These are phyloP conservation scores for Amblyopsis hoosieri DNA, from an alignment of 2,797 vertebrate genomes.

Conservation along the genomic window DNA sequence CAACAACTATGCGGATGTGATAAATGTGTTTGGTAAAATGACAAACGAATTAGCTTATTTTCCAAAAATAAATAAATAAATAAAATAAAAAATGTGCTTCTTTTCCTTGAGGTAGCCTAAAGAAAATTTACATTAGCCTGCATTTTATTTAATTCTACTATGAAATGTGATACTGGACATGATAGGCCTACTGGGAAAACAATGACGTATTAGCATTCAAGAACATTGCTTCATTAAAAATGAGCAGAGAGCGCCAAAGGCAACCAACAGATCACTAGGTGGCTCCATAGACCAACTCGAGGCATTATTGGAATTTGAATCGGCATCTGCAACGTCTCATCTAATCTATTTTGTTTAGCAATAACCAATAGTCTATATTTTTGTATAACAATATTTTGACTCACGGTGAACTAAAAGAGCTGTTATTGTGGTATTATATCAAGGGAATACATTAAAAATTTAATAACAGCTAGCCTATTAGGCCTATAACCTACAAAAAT, in stretches of 20 bases:
- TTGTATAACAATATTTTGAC: neutral
- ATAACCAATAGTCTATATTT: neutral
- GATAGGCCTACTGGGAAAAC: no score
- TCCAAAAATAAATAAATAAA: no score
- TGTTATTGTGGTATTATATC: no score
- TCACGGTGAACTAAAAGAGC: neutral
- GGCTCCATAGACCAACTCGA: constrained; percentile 53
- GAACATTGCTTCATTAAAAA: neutral
- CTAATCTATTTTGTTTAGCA: neutral
- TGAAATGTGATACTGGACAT: no score
- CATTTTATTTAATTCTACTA: no score
- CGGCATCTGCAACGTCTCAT: constrained; percentile 9
- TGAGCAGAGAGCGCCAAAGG: constrained; percentile 1
- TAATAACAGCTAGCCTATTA: no score
- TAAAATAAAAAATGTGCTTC: no score
- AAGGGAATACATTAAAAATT: no score
- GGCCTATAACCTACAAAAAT: no score
- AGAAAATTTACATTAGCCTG: no score
- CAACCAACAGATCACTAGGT: constrained; percentile 49
- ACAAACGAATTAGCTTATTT: neutral
- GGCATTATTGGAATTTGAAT: constrained; percentile 49
- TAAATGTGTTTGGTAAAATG: neutral
- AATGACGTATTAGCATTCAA: neutral
- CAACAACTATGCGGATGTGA: neutral
- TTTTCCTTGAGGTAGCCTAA: no score